phyloP scores from a whole-genome alignment of 2,797 vertebrate species.

The Semaprochilodus insignis region DNA sequence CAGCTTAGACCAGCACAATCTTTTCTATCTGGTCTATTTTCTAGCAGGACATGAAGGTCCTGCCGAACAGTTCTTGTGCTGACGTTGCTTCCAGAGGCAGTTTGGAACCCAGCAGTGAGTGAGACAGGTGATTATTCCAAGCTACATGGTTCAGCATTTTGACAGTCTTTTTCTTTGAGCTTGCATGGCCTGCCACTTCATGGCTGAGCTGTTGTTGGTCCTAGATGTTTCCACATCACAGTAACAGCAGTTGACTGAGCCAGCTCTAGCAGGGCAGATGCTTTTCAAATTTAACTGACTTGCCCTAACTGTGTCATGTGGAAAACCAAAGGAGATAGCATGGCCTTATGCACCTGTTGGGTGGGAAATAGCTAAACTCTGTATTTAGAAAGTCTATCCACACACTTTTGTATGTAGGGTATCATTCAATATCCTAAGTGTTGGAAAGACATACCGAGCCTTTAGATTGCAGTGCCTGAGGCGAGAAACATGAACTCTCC shows the following conservation, averaged over 20 bases:
- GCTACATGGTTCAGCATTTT: not conserved
- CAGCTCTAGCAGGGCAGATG: no score
- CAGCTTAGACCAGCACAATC: no score
- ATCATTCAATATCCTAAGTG: not conserved
- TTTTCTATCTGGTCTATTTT: no score
- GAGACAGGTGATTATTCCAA: not conserved
- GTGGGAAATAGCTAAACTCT: not conserved
- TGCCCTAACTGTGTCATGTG: no score
- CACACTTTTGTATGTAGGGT: not conserved
- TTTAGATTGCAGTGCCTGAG: not conserved
- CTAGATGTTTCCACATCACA: no score
- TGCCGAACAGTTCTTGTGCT: not conserved
- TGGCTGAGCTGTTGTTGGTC: no score
- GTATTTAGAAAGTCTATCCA: not conserved
- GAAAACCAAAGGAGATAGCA: no score
- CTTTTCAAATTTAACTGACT: no score
- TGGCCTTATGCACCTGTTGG: no score
- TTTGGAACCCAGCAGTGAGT: not conserved
- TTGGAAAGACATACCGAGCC: not conserved
- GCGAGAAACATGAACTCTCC: not conserved
- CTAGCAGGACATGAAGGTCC: no score
- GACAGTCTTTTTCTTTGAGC: not conserved
- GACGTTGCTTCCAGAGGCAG: no score
- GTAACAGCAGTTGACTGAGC: no score
- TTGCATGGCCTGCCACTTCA: not conserved